Base-by-base conservation (phyloP, 2,888 invertebrate species). In the Ferdinandea cuprea region DNA sequence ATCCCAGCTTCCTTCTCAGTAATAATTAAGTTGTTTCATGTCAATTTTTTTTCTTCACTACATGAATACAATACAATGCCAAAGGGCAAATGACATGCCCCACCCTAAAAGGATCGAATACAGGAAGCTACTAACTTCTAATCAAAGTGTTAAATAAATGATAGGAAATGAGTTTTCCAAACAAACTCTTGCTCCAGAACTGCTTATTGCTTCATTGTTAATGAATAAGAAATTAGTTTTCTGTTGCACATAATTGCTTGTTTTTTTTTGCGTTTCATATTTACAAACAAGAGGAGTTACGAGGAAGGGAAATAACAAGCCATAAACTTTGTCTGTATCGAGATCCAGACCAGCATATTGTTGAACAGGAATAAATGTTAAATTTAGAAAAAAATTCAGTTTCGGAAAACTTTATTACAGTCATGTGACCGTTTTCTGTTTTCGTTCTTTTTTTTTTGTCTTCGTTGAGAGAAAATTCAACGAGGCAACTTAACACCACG, bases 331-430 rank as follows among this genome's bases (percentile, higher is more conserved):
- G n/a, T n/a, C n/a, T n/a, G n/a, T n/a, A n/a, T 52, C 25, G 1
- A 28, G 42, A 44, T 21, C 17, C 46, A 46, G 46, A 21, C 46
- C 8, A 11, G 19, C 32, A 54, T 58, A 61, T 54, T 19, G 15
- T 54, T 9, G 35, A 35, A 63, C 56, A n/a, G n/a, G 28, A 54
- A 54, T 37, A 42, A 54, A 30, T 21, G 25, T 48, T 30, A 15
- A 48, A 71, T 52, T 40, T 59, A 42, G 28, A n/a, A n/a, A 13
- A 65, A 58, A 72, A 50, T 50, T 21, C 8, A n/a, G 4, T 66
- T 66, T 59, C 44, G 59, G 21, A 48, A 77, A 63, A 71, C 30
- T 77, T n/a, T n/a, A n/a, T 77, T 56, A 46, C 44, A 32, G 32
- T 46, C 30, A 35, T 61, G 46, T 13, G 28, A 28, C 35, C 9